Conservation (phyloP, 1,140 invertebrate species). For the Plodia interpunctella region DNA sequence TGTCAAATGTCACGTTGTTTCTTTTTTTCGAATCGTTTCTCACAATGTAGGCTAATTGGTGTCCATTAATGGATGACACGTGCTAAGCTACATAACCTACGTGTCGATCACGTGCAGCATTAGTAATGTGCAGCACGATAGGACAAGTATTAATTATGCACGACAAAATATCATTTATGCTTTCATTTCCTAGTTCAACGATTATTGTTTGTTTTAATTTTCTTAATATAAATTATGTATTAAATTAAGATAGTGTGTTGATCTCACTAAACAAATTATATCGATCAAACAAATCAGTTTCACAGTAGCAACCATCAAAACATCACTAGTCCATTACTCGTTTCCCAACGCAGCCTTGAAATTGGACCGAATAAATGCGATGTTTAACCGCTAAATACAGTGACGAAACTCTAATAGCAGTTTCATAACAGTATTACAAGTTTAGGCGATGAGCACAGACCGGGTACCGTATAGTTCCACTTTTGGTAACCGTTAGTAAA, state of each 20-base stretch:
- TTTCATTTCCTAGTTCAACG: background rate
- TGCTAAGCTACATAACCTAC: conserved; percentile 1
- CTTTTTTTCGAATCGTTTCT: background rate
- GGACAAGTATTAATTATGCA: background rate
- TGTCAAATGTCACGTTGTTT: conserved; percentile 12
- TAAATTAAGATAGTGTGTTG: background rate
- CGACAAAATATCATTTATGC: background rate
- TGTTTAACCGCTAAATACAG: conserved; percentile 20
- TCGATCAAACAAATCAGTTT: conserved; percentile 6
- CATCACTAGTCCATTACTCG: conserved; percentile 16
- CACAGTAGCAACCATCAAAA: background rate
- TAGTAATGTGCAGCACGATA: conserved; percentile 1
- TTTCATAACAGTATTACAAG: conserved; percentile 71
- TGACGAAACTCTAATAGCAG: conserved; percentile 60
- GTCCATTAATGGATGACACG: background rate
- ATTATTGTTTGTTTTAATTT: background rate
- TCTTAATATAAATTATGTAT: background rate
- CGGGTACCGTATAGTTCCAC: conserved; percentile 68
- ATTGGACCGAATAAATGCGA: conserved; percentile 11
- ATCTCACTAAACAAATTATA: background rate
- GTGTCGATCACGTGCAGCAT: background rate
- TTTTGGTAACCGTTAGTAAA: conserved; percentile 69
- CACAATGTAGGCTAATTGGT: background rate
- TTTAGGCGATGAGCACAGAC: conserved; percentile 58
- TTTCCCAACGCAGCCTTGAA: conserved; percentile 59